Evolutionary conservation across 2,113 vertebrate species (phyloP).

Genomic region (Carettochelys insculpta): DNA sequence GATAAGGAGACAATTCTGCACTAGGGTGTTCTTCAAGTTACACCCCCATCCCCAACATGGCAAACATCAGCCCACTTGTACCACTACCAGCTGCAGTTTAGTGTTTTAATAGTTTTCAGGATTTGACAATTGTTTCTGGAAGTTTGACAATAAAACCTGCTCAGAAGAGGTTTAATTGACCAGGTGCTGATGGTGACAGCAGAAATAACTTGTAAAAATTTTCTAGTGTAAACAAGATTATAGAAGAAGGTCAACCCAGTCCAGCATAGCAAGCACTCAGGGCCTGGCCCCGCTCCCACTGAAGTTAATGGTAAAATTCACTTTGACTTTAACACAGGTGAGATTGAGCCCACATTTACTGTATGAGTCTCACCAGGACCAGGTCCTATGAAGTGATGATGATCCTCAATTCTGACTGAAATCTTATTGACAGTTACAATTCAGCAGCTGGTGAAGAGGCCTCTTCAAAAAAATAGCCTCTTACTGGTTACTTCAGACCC

Average conservation of each 20-base stretch:
- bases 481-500: background rate
- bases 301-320: background rate
- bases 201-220: background rate
- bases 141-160: background rate
- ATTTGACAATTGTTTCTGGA: background rate
- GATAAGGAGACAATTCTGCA: too few species aligned
- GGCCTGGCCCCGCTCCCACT: too few species aligned
- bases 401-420: background rate
- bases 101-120: background rate
- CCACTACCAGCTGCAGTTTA: background rate
- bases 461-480: background rate
- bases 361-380: rapidly evolving
- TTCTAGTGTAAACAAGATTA: background rate
- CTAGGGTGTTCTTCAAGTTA: background rate
- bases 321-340: background rate
- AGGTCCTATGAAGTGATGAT: background rate
- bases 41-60: rapidly evolving
- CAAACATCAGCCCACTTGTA: background rate
- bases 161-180: background rate
- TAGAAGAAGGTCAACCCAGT: too few species aligned
- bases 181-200: background rate
- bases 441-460: background rate
- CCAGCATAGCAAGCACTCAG: too few species aligned
- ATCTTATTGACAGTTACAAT: background rate
- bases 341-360: background rate